A percentile compares a stretch with the other conserved stretches of the same genome.
Conservation (phyloP, 2,888 invertebrate species). For the Drosophila hawaiiensis region DNA sequence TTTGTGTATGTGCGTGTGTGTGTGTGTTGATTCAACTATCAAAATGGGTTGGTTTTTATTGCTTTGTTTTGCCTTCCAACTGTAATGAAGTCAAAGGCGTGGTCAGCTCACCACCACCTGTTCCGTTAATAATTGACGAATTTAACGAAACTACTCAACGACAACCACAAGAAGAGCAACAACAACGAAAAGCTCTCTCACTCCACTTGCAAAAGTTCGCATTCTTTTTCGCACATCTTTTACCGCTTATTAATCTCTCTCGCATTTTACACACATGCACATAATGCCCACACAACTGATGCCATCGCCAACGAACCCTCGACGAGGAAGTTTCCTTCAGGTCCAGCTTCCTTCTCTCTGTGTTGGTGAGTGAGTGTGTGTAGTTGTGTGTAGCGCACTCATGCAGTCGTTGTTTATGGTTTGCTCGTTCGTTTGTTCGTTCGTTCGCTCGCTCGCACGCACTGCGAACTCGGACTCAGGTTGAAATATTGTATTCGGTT, state of each 20-base stretch:
- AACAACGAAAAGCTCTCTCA: neutral
- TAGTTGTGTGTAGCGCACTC: slow-evolving; percentile 25
- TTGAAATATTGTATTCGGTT: slow-evolving; percentile 5
- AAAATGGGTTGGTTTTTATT: slow-evolving; percentile 52
- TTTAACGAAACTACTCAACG: neutral
- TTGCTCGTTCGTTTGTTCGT: slow-evolving; percentile 2
- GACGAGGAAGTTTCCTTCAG: slow-evolving; percentile 4
- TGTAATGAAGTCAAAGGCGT: slow-evolving; percentile 54
- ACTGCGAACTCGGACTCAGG: slow-evolving; percentile 8
- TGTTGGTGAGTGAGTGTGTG: neutral
- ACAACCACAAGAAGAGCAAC: neutral
- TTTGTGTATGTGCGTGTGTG: slow-evolving; percentile 15
- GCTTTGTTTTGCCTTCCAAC: slow-evolving; percentile 29
- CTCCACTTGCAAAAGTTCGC: neutral
- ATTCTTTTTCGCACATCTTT: neutral
- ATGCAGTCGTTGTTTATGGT: slow-evolving; percentile 15
- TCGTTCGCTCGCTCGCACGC: slow-evolving; percentile 10
- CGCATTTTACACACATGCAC: neutral
- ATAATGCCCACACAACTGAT: neutral
- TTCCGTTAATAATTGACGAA: neutral
- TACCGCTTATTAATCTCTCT: slow-evolving; percentile 9
- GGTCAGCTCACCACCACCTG: slow-evolving; percentile 39
- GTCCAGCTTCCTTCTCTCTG: slow-evolving; percentile 4
- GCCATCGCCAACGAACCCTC: slow-evolving; percentile 14
- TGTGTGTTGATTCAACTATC: slow-evolving; percentile 49